A percentile compares a stretch with the other conserved stretches of the same genome.
phyloP scores from a whole-genome alignment of 37 sponge, comb jelly and placozoan species.

The Halisarca cf. caerulea region DNA sequence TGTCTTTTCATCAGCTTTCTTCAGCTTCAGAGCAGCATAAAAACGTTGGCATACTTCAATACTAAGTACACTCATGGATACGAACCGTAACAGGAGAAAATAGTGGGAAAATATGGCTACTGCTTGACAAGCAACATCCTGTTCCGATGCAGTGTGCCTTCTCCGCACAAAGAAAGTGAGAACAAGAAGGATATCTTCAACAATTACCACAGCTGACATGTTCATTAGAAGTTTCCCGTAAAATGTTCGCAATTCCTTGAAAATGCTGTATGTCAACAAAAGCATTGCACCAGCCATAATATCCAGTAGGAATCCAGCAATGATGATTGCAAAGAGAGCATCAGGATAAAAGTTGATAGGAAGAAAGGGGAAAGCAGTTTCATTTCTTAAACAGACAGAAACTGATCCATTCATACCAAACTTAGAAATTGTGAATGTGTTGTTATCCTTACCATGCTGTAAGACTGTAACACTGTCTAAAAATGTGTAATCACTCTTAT shows the following conservation, averaged over 20 bases:
- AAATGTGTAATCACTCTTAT: no score
- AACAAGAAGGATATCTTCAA: conserved; percentile 31
- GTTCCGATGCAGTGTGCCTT: background rate
- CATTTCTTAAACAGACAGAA: no score
- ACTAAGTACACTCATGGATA: conserved; percentile 47
- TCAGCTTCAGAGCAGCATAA: background rate
- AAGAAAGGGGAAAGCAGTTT: no score
- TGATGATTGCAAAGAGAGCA: no score
- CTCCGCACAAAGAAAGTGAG: no score
- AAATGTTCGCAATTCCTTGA: conserved; percentile 51
- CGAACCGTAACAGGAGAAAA: conserved; percentile 44
- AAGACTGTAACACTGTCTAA: no score
- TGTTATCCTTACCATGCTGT: no score
- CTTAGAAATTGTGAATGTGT: no score
- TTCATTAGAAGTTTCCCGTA: conserved; percentile 53
- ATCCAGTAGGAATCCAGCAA: conserved; percentile 44
- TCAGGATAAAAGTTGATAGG: no score
- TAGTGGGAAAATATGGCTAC: conserved; percentile 43
- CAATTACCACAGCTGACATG: conserved; percentile 18
- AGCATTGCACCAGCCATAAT: conserved; percentile 36
- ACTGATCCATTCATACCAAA: no score
- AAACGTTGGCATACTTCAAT: conserved; percentile 16
- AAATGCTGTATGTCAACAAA: conserved; percentile 45
- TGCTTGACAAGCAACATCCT: conserved; percentile 1
- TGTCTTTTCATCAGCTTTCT: background rate